Evolutionary conservation across 2,113 vertebrate genomes (phyloP).

Genomic region (Tretioscincus oriximinensis): DNA sequence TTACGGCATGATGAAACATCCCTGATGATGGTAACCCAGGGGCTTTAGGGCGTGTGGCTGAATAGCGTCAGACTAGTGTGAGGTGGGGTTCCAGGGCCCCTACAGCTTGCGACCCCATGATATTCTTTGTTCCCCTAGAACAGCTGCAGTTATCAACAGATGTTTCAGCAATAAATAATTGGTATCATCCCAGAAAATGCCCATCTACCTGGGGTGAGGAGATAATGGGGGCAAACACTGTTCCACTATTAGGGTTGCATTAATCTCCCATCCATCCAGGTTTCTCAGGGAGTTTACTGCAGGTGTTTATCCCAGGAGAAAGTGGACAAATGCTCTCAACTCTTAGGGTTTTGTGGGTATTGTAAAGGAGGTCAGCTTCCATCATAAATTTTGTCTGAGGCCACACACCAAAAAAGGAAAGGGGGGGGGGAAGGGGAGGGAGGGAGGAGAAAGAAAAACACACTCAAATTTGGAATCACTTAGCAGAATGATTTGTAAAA

Average conservation of each 20-base stretch:
- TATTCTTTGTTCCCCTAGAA: conserved; percentile 76
- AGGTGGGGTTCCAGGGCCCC: conserved; percentile 70
- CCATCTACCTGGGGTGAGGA: conserved; percentile 79
- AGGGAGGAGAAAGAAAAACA: not conserved
- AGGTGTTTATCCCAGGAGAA: conserved; percentile 75
- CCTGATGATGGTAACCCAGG: conserved; percentile 67
- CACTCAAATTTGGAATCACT: conserved; percentile 26
- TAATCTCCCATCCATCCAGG: conserved; percentile 80
- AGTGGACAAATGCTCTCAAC: conserved; percentile 64
- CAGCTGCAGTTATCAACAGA: conserved; percentile 86
- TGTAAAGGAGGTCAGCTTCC: conserved; percentile 71
- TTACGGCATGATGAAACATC: conserved; percentile 61
- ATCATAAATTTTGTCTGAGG: conserved; percentile 79
- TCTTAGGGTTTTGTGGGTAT: conserved; percentile 53
- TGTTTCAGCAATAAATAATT: conserved; percentile 85
- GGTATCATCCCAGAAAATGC: conserved; percentile 78
- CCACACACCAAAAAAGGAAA: conserved; percentile 69
- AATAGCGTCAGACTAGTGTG: conserved; percentile 75
- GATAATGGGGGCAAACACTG: conserved; percentile 73
- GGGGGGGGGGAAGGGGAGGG: conserved; percentile 24
- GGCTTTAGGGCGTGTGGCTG: conserved; percentile 67
- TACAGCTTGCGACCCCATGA: conserved; percentile 71
- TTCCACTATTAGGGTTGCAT: conserved; percentile 72
- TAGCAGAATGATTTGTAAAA: not conserved
- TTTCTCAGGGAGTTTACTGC: conserved; percentile 74